Base-by-base conservation (phyloP, 2,888 invertebrate species). In the Trichopria drosophilae region DNA sequence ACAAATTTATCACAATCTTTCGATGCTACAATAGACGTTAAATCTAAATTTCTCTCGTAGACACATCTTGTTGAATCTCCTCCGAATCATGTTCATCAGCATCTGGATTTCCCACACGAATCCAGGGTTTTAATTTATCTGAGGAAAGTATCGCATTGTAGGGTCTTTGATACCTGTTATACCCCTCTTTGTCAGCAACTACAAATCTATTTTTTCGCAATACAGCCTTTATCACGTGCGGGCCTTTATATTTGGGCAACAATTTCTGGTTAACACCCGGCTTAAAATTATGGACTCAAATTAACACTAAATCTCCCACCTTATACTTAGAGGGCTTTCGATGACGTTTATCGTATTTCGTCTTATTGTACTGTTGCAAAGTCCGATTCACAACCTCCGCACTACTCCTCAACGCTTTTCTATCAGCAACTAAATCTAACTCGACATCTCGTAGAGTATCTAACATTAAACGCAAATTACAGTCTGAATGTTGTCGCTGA, bases 321-420 rank as follows among this genome's bases (percentile, higher is more conserved):
- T 48, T 16, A 20, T 41, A 48, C 13, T 48, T 22, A n/a, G 13
- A 24, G 6, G 34, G 50, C n/a, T 10, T 19, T 53, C 60, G 61
- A 44, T 59, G 62, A 24, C 36, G 62, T 29, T 47, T 54, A 37
- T 65, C 53, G 52, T 54, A 66, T 47, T 54, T 51, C 13, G 16
- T 29, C 46, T 65, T 60, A 50, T 57, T 64, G 13, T 63, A 59
- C 5, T n/a, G n/a, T n/a, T n/a, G n/a, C n/a, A n/a, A n/a, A n/a
- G n/a, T n/a, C n/a, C n/a, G n/a, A n/a, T n/a, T n/a, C n/a, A n/a
- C n/a, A n/a, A n/a, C n/a, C n/a, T n/a, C n/a, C n/a, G n/a, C n/a
- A n/a, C n/a, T n/a, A n/a, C n/a, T n/a, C n/a, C n/a, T n/a, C n/a
- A n/a, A n/a, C n/a, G n/a, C n/a, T n/a, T n/a, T n/a, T n/a, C n/a